These are phyloP conservation scores for Caenorhabditis briggsae DNA, from an alignment of 1,140 invertebrate species.

Conservation along the genomic window DNA sequence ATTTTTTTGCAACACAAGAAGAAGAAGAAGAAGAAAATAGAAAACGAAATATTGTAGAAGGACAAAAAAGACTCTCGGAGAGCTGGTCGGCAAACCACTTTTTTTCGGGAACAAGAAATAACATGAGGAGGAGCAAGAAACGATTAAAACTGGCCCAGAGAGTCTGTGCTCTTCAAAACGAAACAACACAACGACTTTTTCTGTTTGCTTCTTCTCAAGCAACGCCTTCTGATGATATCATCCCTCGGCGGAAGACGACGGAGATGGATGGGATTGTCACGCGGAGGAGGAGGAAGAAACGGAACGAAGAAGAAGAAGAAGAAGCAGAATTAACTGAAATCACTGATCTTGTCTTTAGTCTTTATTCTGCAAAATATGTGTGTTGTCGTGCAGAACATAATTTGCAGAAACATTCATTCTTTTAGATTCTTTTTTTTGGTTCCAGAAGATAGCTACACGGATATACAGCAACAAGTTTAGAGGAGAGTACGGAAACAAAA, in stretches of 20 bases:
- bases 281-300: background rate
- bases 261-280: slow-evolving; percentile 4
- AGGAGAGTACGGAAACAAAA: background rate
- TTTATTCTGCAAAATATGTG: background rate
- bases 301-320: background rate
- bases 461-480: background rate
- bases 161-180: background rate
- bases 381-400: background rate
- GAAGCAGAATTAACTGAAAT: slow-evolving; percentile 42
- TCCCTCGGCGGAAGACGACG: background rate
- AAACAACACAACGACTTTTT: slow-evolving; percentile 33
- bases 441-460: background rate
- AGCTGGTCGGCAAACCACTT: slow-evolving; percentile 40
- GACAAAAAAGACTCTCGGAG: slow-evolving; percentile 33
- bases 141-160: slow-evolving; percentile 36
- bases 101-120: slow-evolving; percentile 23
- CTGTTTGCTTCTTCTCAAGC: slow-evolving; percentile 3
- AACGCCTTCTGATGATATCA: slow-evolving; percentile 52
- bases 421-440: background rate
- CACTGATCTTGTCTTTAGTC: slow-evolving; percentile 8
- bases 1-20: slow-evolving; percentile 14
- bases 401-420: slow-evolving; percentile 1
- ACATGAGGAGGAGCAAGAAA: slow-evolving; percentile 34
- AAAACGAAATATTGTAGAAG: slow-evolving; percentile 18
- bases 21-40: slow-evolving; percentile 28